Conservation (phyloP, 2,888 invertebrate species). For the Nymphalis urticae region DNA sequence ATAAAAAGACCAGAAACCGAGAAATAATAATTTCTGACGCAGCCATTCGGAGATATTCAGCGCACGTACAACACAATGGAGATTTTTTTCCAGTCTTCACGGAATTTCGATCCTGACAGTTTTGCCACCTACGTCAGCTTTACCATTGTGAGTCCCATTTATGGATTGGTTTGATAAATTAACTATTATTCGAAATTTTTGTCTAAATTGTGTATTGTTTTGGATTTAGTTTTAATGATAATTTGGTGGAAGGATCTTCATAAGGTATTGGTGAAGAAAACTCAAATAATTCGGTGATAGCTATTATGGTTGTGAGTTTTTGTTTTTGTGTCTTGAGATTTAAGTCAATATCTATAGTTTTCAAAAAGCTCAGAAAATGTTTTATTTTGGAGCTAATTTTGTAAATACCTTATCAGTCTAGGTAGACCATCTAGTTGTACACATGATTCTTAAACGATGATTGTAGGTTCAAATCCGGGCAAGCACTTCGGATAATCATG, state of each 20-base stretch:
- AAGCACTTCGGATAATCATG: too few species aligned
- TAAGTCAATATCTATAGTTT: background rate
- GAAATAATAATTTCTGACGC: slow-evolving; percentile 64
- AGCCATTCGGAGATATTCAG: slow-evolving; percentile 55
- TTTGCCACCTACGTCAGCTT: slow-evolving; percentile 47
- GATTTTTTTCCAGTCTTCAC: slow-evolving; percentile 58
- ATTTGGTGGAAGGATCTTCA: background rate
- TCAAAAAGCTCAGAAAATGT: too few species aligned
- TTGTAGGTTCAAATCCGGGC: too few species aligned
- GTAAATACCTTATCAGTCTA: too few species aligned
- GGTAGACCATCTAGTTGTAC: too few species aligned
- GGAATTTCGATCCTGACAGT: slow-evolving; percentile 48
- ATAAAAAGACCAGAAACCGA: slow-evolving; percentile 30
- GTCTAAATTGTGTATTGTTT: slow-evolving; percentile 22
- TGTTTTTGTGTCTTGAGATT: background rate
- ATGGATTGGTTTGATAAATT: slow-evolving; percentile 36
- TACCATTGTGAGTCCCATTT: slow-evolving; percentile 36
- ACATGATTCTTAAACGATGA: too few species aligned
- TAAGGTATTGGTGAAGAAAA: background rate
- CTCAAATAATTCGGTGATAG: background rate
- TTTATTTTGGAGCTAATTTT: too few species aligned
- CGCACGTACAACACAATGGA: slow-evolving; percentile 69
- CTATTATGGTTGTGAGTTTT: background rate
- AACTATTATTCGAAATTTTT: slow-evolving; percentile 31
- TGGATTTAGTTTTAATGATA: slow-evolving; percentile 4